phyloP scores from a whole-genome alignment of 2,113 vertebrate species.

The Lasiurus borealis region DNA sequence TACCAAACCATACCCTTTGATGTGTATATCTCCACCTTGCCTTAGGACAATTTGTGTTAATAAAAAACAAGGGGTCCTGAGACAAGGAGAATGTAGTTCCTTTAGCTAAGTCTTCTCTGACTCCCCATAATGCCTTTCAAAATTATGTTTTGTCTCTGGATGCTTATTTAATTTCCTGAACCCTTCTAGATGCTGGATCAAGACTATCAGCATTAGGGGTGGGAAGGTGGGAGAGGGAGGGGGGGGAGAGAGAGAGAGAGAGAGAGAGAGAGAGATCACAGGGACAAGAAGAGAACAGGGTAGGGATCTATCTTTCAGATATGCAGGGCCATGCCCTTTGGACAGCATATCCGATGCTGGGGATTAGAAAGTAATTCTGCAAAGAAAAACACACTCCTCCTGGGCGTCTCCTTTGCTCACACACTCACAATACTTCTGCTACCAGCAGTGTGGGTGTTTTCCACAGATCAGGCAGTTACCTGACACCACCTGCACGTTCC shows the following conservation, averaged over 20 bases:
- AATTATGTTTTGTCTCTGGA: too few relatives aligned
- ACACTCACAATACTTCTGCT: background rate
- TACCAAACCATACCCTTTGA: too few relatives aligned
- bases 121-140: too few relatives aligned
- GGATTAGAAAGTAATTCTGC: background rate
- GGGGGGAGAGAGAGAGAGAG: background rate
- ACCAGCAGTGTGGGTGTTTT: background rate
- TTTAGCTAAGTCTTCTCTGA: too few relatives aligned
- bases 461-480: background rate
- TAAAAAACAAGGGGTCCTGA: too few relatives aligned
- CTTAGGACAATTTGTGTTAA: too few relatives aligned
- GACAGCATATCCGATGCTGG: background rate
- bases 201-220: too few relatives aligned
- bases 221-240: fast-evolving
- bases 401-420: background rate
- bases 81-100: too few relatives aligned
- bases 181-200: too few relatives aligned
- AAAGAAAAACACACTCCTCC: background rate
- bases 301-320: background rate
- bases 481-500: background rate
- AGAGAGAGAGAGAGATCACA: too few relatives aligned
- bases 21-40: too few relatives aligned
- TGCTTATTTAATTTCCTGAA: too few relatives aligned
- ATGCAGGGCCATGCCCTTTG: background rate
- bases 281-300: background rate